phyloP scores from a whole-genome alignment of 2,797 vertebrate species.

The Erethizon dorsatum region DNA sequence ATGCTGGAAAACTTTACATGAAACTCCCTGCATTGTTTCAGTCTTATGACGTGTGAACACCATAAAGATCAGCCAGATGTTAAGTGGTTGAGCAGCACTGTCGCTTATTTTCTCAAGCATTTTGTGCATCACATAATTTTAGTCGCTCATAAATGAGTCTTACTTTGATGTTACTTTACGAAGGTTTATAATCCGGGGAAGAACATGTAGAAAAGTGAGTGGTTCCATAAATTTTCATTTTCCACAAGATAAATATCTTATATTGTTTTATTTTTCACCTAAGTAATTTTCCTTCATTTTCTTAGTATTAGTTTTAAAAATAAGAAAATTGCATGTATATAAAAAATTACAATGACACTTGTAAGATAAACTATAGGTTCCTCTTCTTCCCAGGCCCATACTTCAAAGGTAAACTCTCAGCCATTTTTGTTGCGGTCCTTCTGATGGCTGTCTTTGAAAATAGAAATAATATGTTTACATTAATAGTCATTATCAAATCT shows the following conservation, averaged over 20 bases:
- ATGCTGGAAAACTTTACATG: background rate
- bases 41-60: background rate
- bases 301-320: background rate
- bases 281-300: background rate
- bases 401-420: background rate
- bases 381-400: background rate
- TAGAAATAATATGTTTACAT: background rate
- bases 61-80: background rate
- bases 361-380: background rate
- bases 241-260: background rate
- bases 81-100: background rate
- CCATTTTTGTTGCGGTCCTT: background rate
- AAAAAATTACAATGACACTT: background rate
- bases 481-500: background rate
- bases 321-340: background rate
- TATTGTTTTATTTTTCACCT: constrained; percentile 34
- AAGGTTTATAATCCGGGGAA: constrained; percentile 12
- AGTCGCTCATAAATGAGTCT: background rate
- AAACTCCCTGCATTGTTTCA: background rate
- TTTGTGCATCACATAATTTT: background rate
- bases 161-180: constrained; percentile 20
- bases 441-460: background rate
- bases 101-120: background rate
- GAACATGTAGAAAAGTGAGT: constrained; percentile 24
- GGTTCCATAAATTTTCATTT: constrained; percentile 10